A percentile compares a stretch with the other conserved stretches of the same genome.
phyloP scores from a whole-genome alignment of 2,113 vertebrate species.

The Hiodon tergisus region DNA sequence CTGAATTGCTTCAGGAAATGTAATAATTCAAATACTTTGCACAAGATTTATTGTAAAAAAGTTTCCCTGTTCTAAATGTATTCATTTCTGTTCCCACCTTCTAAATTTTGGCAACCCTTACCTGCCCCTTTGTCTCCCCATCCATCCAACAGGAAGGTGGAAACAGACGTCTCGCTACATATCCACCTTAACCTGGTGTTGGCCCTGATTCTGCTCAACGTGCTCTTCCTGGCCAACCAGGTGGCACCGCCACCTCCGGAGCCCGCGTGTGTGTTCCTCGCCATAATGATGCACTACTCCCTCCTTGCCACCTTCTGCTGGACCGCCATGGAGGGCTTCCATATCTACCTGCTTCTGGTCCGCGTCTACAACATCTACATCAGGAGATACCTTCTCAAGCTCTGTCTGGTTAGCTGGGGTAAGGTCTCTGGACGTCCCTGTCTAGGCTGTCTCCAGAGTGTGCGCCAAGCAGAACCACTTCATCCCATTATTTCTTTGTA shows the following conservation, averaged over 20 bases:
- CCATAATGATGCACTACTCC: constrained; percentile 53
- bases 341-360: constrained; percentile 22
- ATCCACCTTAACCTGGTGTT: constrained; percentile 43
- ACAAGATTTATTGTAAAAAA: neutral
- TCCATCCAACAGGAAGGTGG: neutral
- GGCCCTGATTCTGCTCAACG: constrained; percentile 50
- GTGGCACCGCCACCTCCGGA: neutral
- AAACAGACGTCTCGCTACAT: constrained; percentile 13
- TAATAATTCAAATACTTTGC: neutral
- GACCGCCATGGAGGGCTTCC: constrained; percentile 19
- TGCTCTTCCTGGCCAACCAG: constrained; percentile 40
- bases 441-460: neutral
- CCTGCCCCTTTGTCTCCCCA: neutral
- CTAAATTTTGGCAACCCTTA: neutral
- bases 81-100: neutral
- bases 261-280: constrained; percentile 38
- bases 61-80: neutral
- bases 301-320: constrained; percentile 41
- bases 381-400: constrained; percentile 14
- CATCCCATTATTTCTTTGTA: too few relatives aligned
- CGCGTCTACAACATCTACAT: constrained; percentile 25
- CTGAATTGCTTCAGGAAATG: too few relatives aligned
- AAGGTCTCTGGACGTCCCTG: neutral
- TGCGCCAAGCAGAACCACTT: too few relatives aligned
- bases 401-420: constrained; percentile 17